Conservation (phyloP, 2,113 vertebrate species). For the Epinephelus cyanopodus region DNA sequence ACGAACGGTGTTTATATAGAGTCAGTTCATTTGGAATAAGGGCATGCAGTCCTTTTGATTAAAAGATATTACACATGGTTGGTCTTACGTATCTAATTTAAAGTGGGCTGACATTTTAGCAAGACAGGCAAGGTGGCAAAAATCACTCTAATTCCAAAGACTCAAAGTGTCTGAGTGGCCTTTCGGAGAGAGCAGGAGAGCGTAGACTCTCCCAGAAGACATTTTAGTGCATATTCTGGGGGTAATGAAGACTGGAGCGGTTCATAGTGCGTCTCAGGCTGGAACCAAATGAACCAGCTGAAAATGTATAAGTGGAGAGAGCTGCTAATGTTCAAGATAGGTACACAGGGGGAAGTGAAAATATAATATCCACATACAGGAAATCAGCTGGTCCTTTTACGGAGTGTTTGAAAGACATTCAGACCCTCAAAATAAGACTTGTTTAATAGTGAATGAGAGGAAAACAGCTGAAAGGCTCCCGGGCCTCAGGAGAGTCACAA, state of each 20-base stretch:
- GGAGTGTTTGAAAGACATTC: not conserved
- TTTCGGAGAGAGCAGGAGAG: conserved; percentile 16
- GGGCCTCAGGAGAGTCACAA: conserved; percentile 27
- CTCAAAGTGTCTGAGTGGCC: conserved; percentile 17
- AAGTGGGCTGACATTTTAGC: conserved; percentile 9
- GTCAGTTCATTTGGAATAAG: not conserved
- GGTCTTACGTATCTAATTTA: not conserved
- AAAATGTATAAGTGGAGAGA: conserved; percentile 34
- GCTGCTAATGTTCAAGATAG: conserved; percentile 2
- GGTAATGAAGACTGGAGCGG: conserved; percentile 38
- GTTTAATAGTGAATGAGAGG: conserved; percentile 21
- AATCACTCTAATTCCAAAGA: conserved; percentile 8
- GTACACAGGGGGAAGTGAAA: not conserved
- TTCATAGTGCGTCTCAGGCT: conserved; percentile 9
- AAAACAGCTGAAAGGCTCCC: conserved; percentile 21
- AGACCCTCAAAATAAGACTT: conserved; percentile 2
- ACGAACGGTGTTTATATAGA: not conserved
- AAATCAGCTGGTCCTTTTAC: not conserved
- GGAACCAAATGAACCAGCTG: conserved; percentile 41
- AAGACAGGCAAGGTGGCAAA: conserved; percentile 8
- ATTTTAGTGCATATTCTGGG: conserved; percentile 28
- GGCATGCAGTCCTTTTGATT: not conserved
- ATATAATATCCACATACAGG: not conserved
- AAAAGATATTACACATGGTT: not conserved
- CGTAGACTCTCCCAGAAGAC: conserved; percentile 9